phyloP scores from a whole-genome alignment of 2,888 invertebrate genomes.

The Rhagonycha fulva region DNA sequence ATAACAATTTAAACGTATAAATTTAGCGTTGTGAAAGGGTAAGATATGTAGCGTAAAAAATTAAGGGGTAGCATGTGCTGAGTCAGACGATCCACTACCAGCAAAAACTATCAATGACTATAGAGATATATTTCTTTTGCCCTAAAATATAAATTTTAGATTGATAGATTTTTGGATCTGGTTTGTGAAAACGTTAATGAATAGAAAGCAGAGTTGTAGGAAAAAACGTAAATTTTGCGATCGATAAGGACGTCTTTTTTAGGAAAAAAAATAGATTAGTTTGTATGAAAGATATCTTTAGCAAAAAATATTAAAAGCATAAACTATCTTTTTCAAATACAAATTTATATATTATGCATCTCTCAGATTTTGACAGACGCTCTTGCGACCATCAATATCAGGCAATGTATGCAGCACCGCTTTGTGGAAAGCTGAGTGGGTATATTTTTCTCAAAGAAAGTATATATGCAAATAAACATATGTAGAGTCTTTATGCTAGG shows the following conservation, averaged over 20 bases:
- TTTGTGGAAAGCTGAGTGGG: slow-evolving; percentile 52
- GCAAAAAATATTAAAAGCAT: background rate
- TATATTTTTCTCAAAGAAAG: slow-evolving; percentile 54
- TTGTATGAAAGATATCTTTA: background rate
- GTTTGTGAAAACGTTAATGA: background rate
- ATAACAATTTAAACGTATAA: slow-evolving; percentile 17
- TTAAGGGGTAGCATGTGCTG: slow-evolving; percentile 53
- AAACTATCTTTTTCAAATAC: slow-evolving; percentile 31
- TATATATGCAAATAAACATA: slow-evolving; percentile 54
- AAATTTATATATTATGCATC: slow-evolving; percentile 47
- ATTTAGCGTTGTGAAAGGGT: slow-evolving; percentile 34
- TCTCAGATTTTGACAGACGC: slow-evolving; percentile 54
- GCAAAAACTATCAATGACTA: slow-evolving; percentile 53
- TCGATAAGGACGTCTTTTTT: background rate
- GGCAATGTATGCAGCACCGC: slow-evolving; percentile 47
- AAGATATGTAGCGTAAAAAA: slow-evolving; percentile 53
- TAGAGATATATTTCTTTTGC: slow-evolving; percentile 30
- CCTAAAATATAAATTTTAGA: slow-evolving; percentile 4
- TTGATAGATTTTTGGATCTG: slow-evolving; percentile 7
- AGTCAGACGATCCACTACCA: slow-evolving; percentile 48
- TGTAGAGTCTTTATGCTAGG: slow-evolving; percentile 43
- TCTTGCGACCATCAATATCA: slow-evolving; percentile 53
- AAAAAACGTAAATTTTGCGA: background rate
- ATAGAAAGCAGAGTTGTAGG: background rate
- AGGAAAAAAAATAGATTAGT: background rate